Evolutionary conservation across 2,888 invertebrate genomes (phyloP).

Genomic region (Elmis aenea): DNA sequence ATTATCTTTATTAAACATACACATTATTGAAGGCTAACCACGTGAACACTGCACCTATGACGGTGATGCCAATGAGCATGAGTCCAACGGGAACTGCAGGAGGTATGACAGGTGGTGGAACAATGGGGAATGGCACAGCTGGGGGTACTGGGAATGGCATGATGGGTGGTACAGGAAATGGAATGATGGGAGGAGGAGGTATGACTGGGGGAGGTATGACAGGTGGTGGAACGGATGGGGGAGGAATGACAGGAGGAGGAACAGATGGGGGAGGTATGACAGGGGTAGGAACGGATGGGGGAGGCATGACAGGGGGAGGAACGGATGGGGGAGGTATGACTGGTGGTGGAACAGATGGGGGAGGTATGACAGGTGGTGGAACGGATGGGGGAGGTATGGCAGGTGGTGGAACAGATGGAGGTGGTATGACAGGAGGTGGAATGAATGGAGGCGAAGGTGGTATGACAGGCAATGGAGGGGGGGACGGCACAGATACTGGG

Average conservation of each 20-base stretch:
- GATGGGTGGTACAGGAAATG: conserved; percentile 9
- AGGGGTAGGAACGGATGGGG: conserved; percentile 11
- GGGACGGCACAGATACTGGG: conserved; percentile 8
- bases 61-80: conserved; percentile 47
- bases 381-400: conserved; percentile 17
- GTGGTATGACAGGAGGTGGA: too few relatives aligned
- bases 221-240: too few relatives aligned
- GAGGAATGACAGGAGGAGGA: conserved; percentile 19
- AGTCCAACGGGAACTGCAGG: conserved; percentile 31
- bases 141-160: conserved; percentile 12
- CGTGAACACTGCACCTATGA: conserved; percentile 28
- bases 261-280: conserved; percentile 21
- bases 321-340: conserved; percentile 11
- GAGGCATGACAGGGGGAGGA: conserved; percentile 21
- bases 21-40: too few relatives aligned
- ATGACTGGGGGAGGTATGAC: conserved; percentile 16
- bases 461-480: conserved; percentile 10
- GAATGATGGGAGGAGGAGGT: conserved; percentile 9
- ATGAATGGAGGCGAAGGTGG: conserved; percentile 9
- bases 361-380: conserved; percentile 36
- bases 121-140: conserved; percentile 17
- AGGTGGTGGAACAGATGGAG: too few relatives aligned
- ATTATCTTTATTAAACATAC: conserved; percentile 3
- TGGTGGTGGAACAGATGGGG: conserved; percentile 23
- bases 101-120: conserved; percentile 22